Percentiles rank a stretch among this genome's conserved stretches.
Evolutionary conservation across 2,113 vertebrate genomes (phyloP).

Genomic region (Felis catus): DNA sequence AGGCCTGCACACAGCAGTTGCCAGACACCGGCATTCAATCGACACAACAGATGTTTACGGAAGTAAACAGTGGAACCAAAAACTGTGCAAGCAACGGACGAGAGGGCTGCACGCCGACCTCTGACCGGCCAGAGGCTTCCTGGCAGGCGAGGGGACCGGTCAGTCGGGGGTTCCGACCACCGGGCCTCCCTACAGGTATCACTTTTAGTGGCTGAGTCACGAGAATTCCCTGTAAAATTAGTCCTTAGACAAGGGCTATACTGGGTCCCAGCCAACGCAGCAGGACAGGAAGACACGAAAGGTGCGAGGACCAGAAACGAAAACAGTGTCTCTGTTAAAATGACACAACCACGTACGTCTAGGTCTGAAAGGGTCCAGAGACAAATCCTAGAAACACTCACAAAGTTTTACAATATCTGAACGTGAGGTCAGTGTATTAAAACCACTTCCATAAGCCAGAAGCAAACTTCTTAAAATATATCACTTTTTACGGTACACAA

Average conservation of each 20-base stretch:
- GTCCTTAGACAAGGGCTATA: not conserved
- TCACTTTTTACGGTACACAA: not conserved
- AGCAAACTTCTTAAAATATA: not conserved
- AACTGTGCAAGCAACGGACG: too few relatives aligned
- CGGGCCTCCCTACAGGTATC: not conserved
- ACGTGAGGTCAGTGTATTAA: not conserved
- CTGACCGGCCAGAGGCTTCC: not conserved
- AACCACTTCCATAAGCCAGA: not conserved
- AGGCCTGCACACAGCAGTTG: not conserved
- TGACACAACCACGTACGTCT: rapidly evolving
- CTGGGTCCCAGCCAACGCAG: not conserved
- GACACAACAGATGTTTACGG: rapidly evolving
- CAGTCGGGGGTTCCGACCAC: not conserved
- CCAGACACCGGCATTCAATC: not conserved
- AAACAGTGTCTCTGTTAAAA: rapidly evolving
- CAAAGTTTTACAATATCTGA: not conserved
- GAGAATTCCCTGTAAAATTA: not conserved
- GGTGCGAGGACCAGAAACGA: not conserved
- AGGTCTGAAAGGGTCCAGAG: not conserved
- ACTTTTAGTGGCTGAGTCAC: not conserved
- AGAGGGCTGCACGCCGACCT: not conserved
- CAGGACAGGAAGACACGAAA: not conserved
- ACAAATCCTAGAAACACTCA: not conserved
- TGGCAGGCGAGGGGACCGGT: too few relatives aligned
- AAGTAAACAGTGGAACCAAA: not conserved